Evolutionary conservation across 2,888 invertebrate species (phyloP), one percentile per base, ranked within the genome.

Genomic region (Unio pictorum): DNA sequence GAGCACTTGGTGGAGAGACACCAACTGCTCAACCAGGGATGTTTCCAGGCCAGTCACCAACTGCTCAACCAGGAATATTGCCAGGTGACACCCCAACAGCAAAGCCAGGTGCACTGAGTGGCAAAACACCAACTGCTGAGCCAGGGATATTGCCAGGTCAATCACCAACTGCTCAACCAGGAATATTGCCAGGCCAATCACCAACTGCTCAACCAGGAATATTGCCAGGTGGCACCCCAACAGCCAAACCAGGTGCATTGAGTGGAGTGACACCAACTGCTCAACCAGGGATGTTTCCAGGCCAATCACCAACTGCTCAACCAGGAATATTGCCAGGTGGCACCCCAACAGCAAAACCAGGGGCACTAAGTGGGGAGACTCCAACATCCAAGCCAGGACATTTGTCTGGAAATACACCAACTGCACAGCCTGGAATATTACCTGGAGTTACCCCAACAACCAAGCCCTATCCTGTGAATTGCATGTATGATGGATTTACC

Each of bases 401-500:
- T 26, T 71, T 62, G 64, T 60, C 66, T 18, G 76, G 76, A 18
- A 70, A 76, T 68, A 65, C 69, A 2, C 72, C 74, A 64, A 70
- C 74, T 28, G 66, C 72, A 20, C 63, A 64, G 20, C 78, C 77
- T 59, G 67, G 69, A 45, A 62, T 66, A 3, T n/a, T 63, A 23
- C 61, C 79, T 28, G 71, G 69, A 5, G 34, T 67, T 8, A 66
- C 71, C 7, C 5, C 88, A 80, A 69, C 73, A 30, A 54, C 74
- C 28, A 34, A 73, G 17, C 70, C 74, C 3, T 64, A 75, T 28
- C 68, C 75, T 45, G 75, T 74, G 0, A 84, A 91, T 56, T 95
- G 96, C 83, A 56, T 79, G 4, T 90, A 91, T 61, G 89, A 92
- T 4, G 96, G 96, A 0, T 96, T 96, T 95, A 94, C 94, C 0